These are phyloP conservation scores for Psephotus haematonotus DNA, from an alignment of 2,113 vertebrate genomes.

Conservation along the genomic window DNA sequence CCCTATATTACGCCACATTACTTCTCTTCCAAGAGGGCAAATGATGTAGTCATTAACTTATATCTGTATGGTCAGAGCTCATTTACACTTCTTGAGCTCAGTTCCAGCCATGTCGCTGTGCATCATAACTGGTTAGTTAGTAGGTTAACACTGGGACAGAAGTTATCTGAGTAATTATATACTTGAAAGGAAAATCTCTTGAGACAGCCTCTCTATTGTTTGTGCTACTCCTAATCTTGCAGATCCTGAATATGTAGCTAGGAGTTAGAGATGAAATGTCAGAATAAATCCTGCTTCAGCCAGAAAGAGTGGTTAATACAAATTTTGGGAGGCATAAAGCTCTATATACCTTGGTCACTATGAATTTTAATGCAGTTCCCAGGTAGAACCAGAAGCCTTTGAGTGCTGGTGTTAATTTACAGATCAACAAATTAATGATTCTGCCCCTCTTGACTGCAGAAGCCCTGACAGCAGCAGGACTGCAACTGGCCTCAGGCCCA, in stretches of 20 bases:
- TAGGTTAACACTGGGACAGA: not conserved
- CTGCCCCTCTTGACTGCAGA: not conserved
- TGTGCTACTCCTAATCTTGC: not conserved
- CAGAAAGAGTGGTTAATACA: constrained; percentile 14
- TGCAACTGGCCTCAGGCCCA: not conserved
- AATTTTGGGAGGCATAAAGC: not conserved
- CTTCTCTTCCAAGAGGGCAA: not conserved
- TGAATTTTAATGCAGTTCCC: constrained; percentile 36
- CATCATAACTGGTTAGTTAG: not conserved
- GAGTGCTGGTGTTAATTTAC: constrained; percentile 34
- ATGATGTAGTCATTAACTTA: not conserved
- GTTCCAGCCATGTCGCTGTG: not conserved
- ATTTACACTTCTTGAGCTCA: not conserved
- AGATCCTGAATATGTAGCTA: not conserved
- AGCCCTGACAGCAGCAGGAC: not conserved
- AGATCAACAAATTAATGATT: constrained; percentile 27
- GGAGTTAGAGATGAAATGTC: not conserved
- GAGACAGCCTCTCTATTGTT: not conserved
- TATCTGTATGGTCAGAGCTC: not conserved
- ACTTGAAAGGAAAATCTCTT: not conserved
- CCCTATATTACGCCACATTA: not conserved
- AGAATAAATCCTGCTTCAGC: constrained; percentile 2
- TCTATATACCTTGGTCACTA: not conserved
- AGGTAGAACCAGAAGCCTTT: constrained; percentile 1
- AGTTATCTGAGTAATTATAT: not conserved